A percentile compares a stretch with the other conserved stretches of the same genome.
Evolutionary conservation across 2,888 invertebrate genomes (phyloP).

Genomic region (Apantesis nais): DNA sequence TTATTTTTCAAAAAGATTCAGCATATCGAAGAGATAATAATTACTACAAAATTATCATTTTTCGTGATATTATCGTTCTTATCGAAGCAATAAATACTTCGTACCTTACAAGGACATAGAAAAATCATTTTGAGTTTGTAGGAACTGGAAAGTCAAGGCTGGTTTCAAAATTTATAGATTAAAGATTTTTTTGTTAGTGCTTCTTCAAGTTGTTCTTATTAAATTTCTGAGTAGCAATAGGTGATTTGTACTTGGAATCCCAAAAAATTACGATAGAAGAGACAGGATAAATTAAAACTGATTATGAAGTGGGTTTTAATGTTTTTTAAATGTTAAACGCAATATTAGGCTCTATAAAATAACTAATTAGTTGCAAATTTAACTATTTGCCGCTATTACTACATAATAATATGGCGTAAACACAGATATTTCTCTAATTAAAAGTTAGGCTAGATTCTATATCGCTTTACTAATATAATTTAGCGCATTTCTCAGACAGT

Average conservation of each 20-base stretch:
- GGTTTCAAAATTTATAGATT: background rate
- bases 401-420: too few species aligned
- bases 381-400: too few species aligned
- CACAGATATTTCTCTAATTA: too few species aligned
- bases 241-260: background rate
- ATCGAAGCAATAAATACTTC: background rate
- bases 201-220: background rate
- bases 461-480: too few species aligned
- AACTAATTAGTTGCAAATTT: background rate
- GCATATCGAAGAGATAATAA: background rate
- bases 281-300: background rate
- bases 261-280: background rate
- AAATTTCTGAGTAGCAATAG: background rate
- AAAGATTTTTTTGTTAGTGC: background rate
- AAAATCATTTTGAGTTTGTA: background rate
- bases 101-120: background rate
- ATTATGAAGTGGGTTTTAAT: background rate
- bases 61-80: background rate
- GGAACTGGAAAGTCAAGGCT: background rate
- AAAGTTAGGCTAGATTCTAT: too few species aligned
- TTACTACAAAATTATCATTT: background rate
- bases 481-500: too few species aligned
- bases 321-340: background rate
- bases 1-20: background rate
- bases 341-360: background rate